phyloP scores from a whole-genome alignment of 1,140 invertebrate genomes.

The Lithobius niger region DNA sequence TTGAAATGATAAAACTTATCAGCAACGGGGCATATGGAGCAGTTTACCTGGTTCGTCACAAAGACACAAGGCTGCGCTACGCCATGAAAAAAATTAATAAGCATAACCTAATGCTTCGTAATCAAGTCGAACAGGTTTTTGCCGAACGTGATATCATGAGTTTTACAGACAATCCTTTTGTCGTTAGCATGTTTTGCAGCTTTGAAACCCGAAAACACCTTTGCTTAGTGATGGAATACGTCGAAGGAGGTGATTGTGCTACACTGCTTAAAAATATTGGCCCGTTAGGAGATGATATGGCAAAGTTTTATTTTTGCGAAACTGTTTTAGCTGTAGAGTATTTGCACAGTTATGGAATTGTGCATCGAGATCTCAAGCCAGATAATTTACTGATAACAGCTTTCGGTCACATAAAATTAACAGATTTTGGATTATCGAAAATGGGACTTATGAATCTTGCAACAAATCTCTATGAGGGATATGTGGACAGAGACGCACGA shows the following conservation, averaged over 20 bases:
- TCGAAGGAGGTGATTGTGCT: conserved; percentile 97
- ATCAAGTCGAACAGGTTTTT: conserved; percentile 98
- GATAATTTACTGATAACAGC: conserved; percentile 97
- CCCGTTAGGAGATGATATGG: conserved; percentile 91
- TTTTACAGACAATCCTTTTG: conserved; percentile 99
- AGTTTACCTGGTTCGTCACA: conserved; percentile 94
- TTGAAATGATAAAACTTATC: conserved; percentile 93
- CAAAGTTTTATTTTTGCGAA: conserved; percentile 97
- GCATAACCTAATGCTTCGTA: conserved; percentile 91
- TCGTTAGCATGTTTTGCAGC: conserved; percentile 96
- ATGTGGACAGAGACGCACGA: conserved; percentile 83
- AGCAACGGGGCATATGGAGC: conserved; percentile 78
- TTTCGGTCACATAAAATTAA: conserved; percentile 97
- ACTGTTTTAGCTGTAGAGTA: conserved; percentile 98
- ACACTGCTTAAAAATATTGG: conserved; percentile 88
- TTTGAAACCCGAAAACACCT: conserved; percentile 97
- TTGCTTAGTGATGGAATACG: conserved; percentile 98
- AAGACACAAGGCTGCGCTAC: conserved; percentile 79
- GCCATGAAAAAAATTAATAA: conserved; percentile 99
- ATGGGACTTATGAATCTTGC: conserved; percentile 98
- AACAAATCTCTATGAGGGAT: conserved; percentile 92
- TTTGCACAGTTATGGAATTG: conserved; percentile 96
- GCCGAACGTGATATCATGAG: conserved; percentile 97
- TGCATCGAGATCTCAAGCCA: conserved; percentile 97
- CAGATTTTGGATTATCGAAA: conserved; percentile 98